These are phyloP conservation scores for Jacana jacana DNA, from an alignment of 2,113 vertebrate genomes.

Conservation along the genomic window DNA sequence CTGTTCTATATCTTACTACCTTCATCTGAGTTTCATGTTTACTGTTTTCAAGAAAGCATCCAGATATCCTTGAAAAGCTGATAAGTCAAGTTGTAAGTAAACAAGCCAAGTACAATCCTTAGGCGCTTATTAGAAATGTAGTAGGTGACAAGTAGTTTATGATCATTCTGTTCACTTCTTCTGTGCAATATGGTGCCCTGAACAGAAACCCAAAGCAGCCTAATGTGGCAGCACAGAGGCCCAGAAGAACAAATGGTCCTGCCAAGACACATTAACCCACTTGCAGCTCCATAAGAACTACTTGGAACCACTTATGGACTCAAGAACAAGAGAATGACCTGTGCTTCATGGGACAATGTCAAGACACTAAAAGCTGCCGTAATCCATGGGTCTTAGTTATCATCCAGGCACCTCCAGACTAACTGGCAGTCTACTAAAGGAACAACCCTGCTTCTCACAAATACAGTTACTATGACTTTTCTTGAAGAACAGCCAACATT, in stretches of 20 bases:
- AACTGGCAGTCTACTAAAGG: accelerated
- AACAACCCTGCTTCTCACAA: background rate
- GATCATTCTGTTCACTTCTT: background rate
- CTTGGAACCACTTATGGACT: background rate
- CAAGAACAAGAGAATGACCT: background rate
- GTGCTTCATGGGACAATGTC: accelerated
- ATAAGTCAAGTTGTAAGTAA: background rate
- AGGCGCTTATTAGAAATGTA: background rate
- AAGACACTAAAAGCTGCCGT: background rate
- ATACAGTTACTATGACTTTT: background rate
- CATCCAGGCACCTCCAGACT: background rate
- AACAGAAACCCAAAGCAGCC: background rate
- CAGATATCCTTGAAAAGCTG: background rate
- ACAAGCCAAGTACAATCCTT: background rate
- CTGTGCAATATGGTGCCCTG: background rate
- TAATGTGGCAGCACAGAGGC: background rate
- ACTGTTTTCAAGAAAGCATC: background rate
- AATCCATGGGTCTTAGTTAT: background rate
- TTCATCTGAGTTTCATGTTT: background rate
- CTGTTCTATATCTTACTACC: background rate
- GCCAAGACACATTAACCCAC: background rate
- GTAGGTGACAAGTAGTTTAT: background rate
- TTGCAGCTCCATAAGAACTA: background rate
- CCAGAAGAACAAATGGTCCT: background rate
- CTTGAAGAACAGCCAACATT: background rate